Conservation (phyloP, 2,113 vertebrate genomes). For the Mus pahari region DNA sequence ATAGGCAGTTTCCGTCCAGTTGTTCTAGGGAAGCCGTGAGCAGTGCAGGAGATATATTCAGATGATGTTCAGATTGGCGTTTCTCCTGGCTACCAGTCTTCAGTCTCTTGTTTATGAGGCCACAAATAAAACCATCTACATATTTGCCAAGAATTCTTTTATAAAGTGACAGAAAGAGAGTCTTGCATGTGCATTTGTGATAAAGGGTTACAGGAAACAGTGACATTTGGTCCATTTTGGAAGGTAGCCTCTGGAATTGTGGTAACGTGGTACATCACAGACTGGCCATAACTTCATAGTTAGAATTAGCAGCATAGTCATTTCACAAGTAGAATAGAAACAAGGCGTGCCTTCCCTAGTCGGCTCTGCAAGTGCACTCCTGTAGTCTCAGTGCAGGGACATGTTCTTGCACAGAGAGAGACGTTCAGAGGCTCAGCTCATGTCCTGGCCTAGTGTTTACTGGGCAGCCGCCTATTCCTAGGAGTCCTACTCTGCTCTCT, state of each 20-base stretch:
- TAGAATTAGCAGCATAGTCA: slow-evolving; percentile 14
- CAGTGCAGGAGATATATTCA: neutral
- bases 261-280: neutral
- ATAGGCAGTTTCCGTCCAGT: neutral
- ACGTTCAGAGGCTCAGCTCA: neutral
- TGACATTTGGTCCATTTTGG: slow-evolving; percentile 11
- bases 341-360: neutral
- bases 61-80: neutral
- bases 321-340: slow-evolving; percentile 27
- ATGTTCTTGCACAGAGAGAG: neutral
- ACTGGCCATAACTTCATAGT: neutral
- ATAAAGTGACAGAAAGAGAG: slow-evolving; percentile 15
- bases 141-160: slow-evolving; percentile 48
- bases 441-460: neutral
- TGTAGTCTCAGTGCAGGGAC: neutral
- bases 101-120: neutral
- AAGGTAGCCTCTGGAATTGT: slow-evolving; percentile 15
- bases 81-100: neutral
- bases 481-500: neutral
- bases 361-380: neutral
- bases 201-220: neutral
- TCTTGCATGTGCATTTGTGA: neutral
- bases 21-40: neutral
- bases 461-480: neutral
- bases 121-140: slow-evolving; percentile 18